Base-by-base conservation (phyloP, 2,888 invertebrate species). In the Caenorhabditis uteleia region DNA sequence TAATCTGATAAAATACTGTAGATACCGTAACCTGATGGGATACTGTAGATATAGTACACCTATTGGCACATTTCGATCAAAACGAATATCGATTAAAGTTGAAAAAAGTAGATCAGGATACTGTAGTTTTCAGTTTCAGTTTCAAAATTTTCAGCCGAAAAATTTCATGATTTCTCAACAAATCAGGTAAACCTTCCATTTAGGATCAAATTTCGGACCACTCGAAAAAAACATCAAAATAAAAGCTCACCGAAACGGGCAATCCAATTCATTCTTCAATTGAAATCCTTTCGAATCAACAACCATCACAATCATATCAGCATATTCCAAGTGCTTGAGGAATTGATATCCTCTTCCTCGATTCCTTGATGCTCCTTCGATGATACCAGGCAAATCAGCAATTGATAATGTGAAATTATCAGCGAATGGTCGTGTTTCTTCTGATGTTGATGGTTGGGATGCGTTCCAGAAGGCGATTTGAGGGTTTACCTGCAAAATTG, bases 291-390 rank as follows among this genome's bases (percentile, higher is more conserved):
- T 53, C 25, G 70, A 69, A 39, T 81, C 81, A 16, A 82, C 71
- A 14, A 81, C 78, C 62, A 81, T 68, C 3, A 77, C 55, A 42
- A 81, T 56, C n/a, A 82, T 70, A 50, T 78, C 78, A 16, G 77
- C 73, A 61, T 82, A 65, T 44, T 81, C 77, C 25, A 81, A 45
- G 51, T 81, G 81, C 53, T 81, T 82, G 47, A 81, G 47, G 55
- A 80, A 80, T 7, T 72, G 59, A 51, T 77, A 58, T 1, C 80
- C 80, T 23, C 53, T 56, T n/a, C 80, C 79, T 3, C 78, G 68
- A 58, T 80, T 80, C 31, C 38, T 36, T 21, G 79, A 73, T 12
- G 77, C 79, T 3, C 80, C 81, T 58, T 82, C 81, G 43, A 81
- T 77, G 2, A 81, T 61, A 36, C 80, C 74, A 20, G 69, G 69